Evolutionary conservation across 2,113 vertebrate species (phyloP).

Genomic region (Neogale vison): DNA sequence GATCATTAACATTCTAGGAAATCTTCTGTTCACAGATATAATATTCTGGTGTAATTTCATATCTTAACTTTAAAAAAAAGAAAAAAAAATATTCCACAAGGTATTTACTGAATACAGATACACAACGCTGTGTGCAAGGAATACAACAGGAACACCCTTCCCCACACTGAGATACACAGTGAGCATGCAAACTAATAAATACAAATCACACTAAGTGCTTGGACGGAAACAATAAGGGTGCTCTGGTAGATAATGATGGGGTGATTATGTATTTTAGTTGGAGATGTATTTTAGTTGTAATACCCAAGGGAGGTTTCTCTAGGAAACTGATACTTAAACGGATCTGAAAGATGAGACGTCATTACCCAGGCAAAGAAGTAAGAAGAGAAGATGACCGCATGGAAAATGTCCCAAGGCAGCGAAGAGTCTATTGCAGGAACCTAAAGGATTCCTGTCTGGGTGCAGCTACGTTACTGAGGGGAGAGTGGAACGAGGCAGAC

Average conservation of each 20-base stretch:
- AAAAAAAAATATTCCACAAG: background rate
- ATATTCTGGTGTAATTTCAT: background rate
- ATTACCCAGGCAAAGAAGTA: background rate
- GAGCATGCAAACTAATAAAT: background rate
- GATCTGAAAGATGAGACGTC: background rate
- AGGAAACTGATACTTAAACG: background rate
- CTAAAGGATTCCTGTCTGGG: fast-evolving
- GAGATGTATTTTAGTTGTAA: background rate
- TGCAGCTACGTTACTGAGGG: background rate
- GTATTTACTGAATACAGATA: background rate
- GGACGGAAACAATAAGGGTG: background rate
- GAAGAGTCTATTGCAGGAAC: background rate
- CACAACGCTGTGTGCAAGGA: background rate
- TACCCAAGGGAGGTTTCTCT: background rate
- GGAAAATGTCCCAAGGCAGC: background rate
- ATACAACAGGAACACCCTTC: background rate
- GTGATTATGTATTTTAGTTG: background rate
- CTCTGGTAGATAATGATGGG: background rate
- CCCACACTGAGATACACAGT: background rate
- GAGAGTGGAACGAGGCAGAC: background rate
- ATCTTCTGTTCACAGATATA: background rate
- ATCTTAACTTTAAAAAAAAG: background rate
- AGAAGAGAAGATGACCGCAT: background rate
- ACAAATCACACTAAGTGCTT: background rate
- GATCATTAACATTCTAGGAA: background rate